Conservation (phyloP, 1,140 invertebrate species). For the Potamilus streckersoni region DNA sequence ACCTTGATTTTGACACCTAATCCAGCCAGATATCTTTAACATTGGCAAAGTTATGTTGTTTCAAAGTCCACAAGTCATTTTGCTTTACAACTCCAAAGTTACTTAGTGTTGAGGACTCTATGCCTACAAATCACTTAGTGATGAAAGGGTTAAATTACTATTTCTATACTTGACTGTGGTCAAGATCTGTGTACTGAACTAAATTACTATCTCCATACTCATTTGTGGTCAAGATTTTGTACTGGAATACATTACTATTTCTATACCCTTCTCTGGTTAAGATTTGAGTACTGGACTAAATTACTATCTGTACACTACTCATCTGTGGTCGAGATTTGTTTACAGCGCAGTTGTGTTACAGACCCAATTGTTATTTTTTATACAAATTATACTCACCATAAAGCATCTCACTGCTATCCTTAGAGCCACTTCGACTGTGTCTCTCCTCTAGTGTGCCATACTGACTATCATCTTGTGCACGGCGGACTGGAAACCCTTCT, state of each 20-base stretch:
- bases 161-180: too few relatives aligned
- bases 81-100: too few relatives aligned
- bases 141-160: too few relatives aligned
- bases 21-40: too few relatives aligned
- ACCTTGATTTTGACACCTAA: too few relatives aligned
- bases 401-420: conserved; percentile 47
- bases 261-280: not conserved
- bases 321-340: not conserved
- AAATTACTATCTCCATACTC: not conserved
- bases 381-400: conserved; percentile 43
- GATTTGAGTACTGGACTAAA: too few relatives aligned
- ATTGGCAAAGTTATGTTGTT: too few relatives aligned
- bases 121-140: too few relatives aligned
- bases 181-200: too few relatives aligned
- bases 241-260: too few relatives aligned
- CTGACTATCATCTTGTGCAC: conserved; percentile 42
- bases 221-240: not conserved
- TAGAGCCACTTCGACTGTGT: conserved; percentile 53
- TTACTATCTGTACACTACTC: not conserved
- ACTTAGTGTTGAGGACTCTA: too few relatives aligned
- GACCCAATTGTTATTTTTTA: conserved; percentile 24
- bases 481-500: conserved; percentile 25
- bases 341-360: not conserved
- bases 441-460: conserved; percentile 50
- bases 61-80: too few relatives aligned